Conservation (phyloP, 2,113 vertebrate species). For the Tamias sibiricus region DNA sequence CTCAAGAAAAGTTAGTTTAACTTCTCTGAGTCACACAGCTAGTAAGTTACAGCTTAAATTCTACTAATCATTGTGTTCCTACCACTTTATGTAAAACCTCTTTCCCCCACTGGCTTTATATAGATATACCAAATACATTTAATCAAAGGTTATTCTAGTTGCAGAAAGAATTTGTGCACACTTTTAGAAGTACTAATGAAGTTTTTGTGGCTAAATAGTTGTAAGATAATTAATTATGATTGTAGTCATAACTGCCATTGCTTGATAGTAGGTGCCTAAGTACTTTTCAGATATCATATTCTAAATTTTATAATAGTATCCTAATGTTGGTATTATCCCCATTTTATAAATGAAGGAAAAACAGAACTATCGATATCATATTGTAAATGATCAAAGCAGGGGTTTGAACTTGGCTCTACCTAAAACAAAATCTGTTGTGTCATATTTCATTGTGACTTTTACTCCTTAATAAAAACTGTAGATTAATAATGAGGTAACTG, state of each 20-base stretch:
- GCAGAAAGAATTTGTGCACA: not conserved
- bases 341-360: constrained; percentile 21
- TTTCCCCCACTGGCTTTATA: not conserved
- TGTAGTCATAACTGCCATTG: not conserved
- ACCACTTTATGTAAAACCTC: not conserved
- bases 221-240: not conserved
- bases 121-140: not conserved
- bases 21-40: not conserved
- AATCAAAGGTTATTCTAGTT: not conserved
- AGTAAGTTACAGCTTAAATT: not conserved
- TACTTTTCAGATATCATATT: not conserved
- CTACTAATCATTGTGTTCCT: not conserved
- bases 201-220: not conserved
- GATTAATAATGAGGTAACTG: not conserved
- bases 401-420: not conserved
- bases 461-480: not conserved
- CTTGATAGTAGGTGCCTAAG: not conserved
- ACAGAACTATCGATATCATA: not conserved
- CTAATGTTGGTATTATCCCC: not conserved
- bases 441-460: constrained; percentile 18
- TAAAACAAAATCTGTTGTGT: not conserved
- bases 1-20: not conserved
- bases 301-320: not conserved
- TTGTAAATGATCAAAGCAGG: not conserved
- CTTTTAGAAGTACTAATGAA: constrained; percentile 20